Evolutionary conservation across 2,113 vertebrate genomes (phyloP).

Genomic region (Zootoca vivipara): DNA sequence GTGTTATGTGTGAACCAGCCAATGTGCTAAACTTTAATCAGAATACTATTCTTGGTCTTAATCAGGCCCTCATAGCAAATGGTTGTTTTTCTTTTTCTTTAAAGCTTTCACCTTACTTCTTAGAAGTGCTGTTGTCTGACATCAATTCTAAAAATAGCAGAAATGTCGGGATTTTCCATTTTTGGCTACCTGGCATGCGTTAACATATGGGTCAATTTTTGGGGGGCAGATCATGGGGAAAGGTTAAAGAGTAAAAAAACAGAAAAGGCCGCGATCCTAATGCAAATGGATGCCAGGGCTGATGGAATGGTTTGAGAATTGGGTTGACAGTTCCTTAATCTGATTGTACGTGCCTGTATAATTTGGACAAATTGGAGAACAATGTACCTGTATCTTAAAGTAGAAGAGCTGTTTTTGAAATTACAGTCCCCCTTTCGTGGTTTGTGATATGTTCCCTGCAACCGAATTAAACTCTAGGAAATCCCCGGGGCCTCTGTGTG

Average conservation of each 20-base stretch:
- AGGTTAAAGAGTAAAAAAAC: background rate
- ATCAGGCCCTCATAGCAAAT: background rate
- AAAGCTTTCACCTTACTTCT: background rate
- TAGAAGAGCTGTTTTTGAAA: background rate
- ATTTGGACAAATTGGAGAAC: slow-evolving; percentile 29
- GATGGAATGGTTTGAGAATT: slow-evolving; percentile 23
- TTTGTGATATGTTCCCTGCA: background rate
- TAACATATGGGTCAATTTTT: background rate
- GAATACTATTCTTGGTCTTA: background rate
- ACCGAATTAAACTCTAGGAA: slow-evolving; percentile 64
- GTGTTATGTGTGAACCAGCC: too few relatives aligned
- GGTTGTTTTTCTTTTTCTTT: background rate
- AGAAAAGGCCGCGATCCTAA: background rate
- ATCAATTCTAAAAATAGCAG: background rate
- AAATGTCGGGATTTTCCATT: background rate
- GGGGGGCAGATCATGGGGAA: background rate
- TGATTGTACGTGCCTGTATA: slow-evolving; percentile 29
- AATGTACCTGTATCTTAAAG: background rate
- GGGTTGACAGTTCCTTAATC: slow-evolving; percentile 25
- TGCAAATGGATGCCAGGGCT: background rate
- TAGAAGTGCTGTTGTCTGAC: background rate
- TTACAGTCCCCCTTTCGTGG: background rate
- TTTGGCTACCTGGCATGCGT: background rate
- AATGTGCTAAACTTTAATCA: background rate
- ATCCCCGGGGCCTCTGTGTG: slow-evolving; percentile 8